Conservation (phyloP, 1,140 invertebrate genomes). For the Drosophila lacertosa region DNA sequence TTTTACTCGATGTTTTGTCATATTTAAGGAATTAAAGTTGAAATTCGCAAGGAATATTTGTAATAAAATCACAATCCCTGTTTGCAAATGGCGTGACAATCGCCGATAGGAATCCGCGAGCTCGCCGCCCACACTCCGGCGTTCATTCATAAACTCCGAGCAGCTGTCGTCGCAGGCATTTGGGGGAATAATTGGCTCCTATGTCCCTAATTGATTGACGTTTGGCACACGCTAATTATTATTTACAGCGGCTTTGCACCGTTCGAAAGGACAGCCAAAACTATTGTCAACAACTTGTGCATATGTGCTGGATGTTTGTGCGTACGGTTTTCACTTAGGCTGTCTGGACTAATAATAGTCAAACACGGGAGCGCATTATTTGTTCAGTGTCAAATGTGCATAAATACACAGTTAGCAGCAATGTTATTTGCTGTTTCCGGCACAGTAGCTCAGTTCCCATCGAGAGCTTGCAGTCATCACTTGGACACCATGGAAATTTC, state of each 20-base stretch:
- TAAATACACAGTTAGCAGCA: conserved; percentile 34
- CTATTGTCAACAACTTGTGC: conserved; percentile 59
- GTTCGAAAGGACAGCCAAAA: conserved; percentile 20
- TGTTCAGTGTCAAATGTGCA: conserved; percentile 64
- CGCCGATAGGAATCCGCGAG: conserved; percentile 10
- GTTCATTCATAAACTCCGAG: conserved; percentile 27
- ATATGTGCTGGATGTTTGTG: conserved; percentile 30
- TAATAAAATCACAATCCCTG: conserved; percentile 15
- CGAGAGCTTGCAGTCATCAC: conserved; percentile 26
- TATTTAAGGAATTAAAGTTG: conserved; percentile 20
- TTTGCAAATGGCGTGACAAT: conserved; percentile 35
- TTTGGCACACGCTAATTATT: conserved; percentile 77
- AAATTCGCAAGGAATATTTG: conserved; percentile 9
- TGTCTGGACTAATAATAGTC: conserved; percentile 66
- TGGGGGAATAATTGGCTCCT: conserved; percentile 62
- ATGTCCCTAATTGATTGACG: conserved; percentile 63
- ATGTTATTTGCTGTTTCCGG: conserved; percentile 28
- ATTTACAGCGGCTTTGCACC: conserved; percentile 58
- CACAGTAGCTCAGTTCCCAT: conserved; percentile 29
- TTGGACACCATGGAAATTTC: conserved; percentile 72
- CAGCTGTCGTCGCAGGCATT: conserved; percentile 34
- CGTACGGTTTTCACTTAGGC: conserved; percentile 30
- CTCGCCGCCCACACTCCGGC: not conserved
- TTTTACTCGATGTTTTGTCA: not conserved
- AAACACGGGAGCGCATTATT: conserved; percentile 74